Evolutionary conservation across 2,888 invertebrate species (phyloP), one percentile per base, ranked within the genome.

Genomic region (Xanthia togata): DNA sequence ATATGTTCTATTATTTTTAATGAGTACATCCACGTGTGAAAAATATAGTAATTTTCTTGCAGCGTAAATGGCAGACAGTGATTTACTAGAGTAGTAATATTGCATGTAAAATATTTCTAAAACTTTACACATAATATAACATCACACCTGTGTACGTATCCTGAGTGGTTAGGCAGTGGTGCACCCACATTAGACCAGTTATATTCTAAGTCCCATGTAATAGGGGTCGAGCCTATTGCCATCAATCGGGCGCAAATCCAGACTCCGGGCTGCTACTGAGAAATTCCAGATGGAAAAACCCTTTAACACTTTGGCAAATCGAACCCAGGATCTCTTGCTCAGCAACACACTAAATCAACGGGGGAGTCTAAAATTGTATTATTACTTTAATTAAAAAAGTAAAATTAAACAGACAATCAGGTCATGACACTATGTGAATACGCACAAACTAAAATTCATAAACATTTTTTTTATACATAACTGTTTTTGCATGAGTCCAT

Each of bases 401-500:
- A 26, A n/a, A 20, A 26, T 12, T 5, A 9, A 11, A 31, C 17
- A n/a, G n/a, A 35, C 31, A 41, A 38, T 64, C 26, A 12, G 12
- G 35, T 78, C 26, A 41, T 53, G 53, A 35, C 8, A 50, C 50
- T 47, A 31, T 23, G 0, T 31, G 14, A 41, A 26, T 57, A 35
- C 11, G 47, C 8, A 23, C 20, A n/a, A n/a, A 17, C n/a, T 26
- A 57, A 31, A 35, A 26, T 17, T 12, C 0, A 31, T 55, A 63
- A 70, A 31, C 4, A 20, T 11, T 50, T 79, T 69, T 63, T 57
- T 8, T 11, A 17, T 9, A 35, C 0, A 9, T n/a, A n/a, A 14
- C 4, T 26, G 23, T 78, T 78, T 79, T 79, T 79, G 20, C 38
- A 20, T 8, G 23, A 31, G 14, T 44, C 12, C 14, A 72, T 35